Percentiles rank a stretch among this genome's conserved stretches.
Conservation (phyloP, 2,797 vertebrate species). For the Characodon lateralis region DNA sequence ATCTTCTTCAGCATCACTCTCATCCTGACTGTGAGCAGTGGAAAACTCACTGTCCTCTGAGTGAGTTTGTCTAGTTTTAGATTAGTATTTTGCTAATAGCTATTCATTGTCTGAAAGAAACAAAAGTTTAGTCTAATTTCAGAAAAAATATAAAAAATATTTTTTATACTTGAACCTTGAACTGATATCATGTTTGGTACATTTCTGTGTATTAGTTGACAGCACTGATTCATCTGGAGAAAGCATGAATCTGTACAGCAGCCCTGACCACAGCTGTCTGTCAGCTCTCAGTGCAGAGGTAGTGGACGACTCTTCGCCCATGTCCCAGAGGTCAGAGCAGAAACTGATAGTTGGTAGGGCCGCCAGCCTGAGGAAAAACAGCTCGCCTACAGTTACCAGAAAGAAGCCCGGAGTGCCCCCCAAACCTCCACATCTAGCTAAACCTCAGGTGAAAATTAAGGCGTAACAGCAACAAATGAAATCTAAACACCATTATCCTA, state of each 20-base stretch:
- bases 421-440: slow-evolving; percentile 47
- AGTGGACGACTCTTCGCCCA: slow-evolving; percentile 50
- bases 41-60: slow-evolving; percentile 46
- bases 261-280: slow-evolving; percentile 74
- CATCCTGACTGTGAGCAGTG: slow-evolving; percentile 63
- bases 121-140: not conserved
- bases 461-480: not conserved
- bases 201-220: slow-evolving; percentile 64
- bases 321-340: slow-evolving; percentile 52
- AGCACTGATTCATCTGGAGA: slow-evolving; percentile 78
- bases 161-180: not conserved
- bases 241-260: slow-evolving; percentile 70
- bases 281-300: slow-evolving; percentile 72
- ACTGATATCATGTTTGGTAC: not conserved
- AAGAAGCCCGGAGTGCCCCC: slow-evolving; percentile 48
- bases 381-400: slow-evolving; percentile 50
- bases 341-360: slow-evolving; percentile 30
- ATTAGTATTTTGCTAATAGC: not conserved
- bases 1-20: slow-evolving; percentile 59
- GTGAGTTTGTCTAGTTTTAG: slow-evolving; percentile 52
- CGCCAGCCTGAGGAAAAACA: slow-evolving; percentile 50
- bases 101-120: not conserved
- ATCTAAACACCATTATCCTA: not conserved
- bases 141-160: not conserved
- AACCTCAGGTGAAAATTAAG: slow-evolving; percentile 46